A percentile compares a stretch with the other conserved stretches of the same genome.
Evolutionary conservation across 1,140 invertebrate species (phyloP).

Genomic region (Macrobrachium nipponense): DNA sequence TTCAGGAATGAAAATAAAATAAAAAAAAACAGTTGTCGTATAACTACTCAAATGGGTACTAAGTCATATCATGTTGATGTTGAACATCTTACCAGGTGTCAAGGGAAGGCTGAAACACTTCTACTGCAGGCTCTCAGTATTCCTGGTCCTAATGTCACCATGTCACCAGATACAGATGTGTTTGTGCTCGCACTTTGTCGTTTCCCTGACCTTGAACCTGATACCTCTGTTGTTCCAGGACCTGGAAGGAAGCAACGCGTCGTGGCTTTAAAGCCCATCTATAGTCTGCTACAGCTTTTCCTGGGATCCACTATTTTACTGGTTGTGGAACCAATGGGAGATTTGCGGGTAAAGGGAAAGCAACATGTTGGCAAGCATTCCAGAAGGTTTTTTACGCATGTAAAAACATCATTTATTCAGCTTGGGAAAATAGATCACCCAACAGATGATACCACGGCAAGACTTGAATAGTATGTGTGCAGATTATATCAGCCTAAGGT

Average conservation of each 20-base stretch:
- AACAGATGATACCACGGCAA: too few species aligned
- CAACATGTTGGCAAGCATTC: neutral
- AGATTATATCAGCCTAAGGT: too few species aligned
- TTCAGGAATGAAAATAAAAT: conserved; percentile 7
- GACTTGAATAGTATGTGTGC: too few species aligned
- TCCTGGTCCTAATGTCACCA: neutral
- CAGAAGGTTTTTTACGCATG: neutral
- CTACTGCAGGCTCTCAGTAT: too few species aligned
- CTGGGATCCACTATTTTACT: neutral
- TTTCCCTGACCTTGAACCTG: neutral
- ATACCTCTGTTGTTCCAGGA: neutral
- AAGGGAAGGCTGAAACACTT: neutral
- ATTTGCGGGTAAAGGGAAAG: conserved; percentile 3
- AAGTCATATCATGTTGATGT: neutral
- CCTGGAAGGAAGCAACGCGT: neutral
- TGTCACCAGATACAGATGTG: conserved; percentile 9
- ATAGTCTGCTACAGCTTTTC: neutral
- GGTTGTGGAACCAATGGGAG: neutral
- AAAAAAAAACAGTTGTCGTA: neutral
- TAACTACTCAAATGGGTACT: neutral
- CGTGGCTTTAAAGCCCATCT: neutral
- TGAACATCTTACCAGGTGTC: neutral
- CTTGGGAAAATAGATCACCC: too few species aligned
- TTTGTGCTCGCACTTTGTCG: neutral
- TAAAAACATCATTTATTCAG: too few species aligned